Evolutionary conservation across 1,140 invertebrate genomes (phyloP).

Genomic region (Pectinophora gossypiella): DNA sequence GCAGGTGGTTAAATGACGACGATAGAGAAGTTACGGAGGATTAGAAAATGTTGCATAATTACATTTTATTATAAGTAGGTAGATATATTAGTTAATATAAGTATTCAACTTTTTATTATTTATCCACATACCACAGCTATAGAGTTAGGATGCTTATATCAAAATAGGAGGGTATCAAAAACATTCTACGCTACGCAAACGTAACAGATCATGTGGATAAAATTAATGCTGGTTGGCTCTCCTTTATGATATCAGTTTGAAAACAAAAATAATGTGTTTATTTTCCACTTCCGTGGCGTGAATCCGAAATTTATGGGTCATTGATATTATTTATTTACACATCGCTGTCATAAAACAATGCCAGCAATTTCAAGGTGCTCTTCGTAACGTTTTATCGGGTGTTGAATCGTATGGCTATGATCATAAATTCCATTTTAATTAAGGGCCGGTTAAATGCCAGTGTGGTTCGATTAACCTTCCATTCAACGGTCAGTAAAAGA

Average conservation of each 20-base stretch:
- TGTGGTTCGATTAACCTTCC: conserved; percentile 19
- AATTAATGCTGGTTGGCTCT: neutral
- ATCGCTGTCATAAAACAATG: conserved; percentile 10
- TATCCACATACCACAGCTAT: too few relatives aligned
- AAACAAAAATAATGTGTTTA: conserved; percentile 4
- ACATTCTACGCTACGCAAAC: too few relatives aligned
- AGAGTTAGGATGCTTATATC: too few relatives aligned
- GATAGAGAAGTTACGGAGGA: too few relatives aligned
- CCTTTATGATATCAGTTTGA: neutral
- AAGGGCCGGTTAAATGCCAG: conserved; percentile 30
- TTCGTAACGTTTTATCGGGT: neutral
- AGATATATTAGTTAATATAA: too few relatives aligned
- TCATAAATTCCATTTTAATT: conserved; percentile 28
- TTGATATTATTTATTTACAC: conserved; percentile 16
- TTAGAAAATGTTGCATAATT: too few relatives aligned
- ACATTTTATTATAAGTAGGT: too few relatives aligned
- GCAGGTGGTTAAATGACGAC: too few relatives aligned
- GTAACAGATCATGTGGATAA: neutral
- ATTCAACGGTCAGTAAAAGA: neutral
- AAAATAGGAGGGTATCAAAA: too few relatives aligned
- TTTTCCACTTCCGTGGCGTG: neutral
- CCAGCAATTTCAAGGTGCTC: conserved; percentile 8
- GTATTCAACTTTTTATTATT: too few relatives aligned
- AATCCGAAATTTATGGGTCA: conserved; percentile 18
- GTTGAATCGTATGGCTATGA: conserved; percentile 7